Conservation (phyloP, 2,888 invertebrate genomes). For the Drosophila siamana region DNA sequence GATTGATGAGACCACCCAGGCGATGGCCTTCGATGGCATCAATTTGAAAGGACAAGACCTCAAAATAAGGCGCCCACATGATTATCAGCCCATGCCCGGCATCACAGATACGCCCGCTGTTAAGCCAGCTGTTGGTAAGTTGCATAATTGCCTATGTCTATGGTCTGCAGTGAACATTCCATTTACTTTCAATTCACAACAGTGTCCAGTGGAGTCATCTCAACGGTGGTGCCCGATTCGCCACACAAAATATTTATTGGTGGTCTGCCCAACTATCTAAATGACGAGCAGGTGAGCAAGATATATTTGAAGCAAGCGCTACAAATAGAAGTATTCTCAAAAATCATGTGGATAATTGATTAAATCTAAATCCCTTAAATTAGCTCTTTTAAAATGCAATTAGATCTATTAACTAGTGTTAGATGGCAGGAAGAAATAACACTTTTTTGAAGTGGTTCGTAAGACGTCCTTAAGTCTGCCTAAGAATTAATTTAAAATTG, state of each 20-base stretch:
- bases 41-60: conserved; percentile 99
- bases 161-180: neutral
- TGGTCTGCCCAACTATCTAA: conserved; percentile 98
- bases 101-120: conserved; percentile 95
- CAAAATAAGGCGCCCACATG: conserved; percentile 98
- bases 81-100: conserved; percentile 99
- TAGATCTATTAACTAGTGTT: no score
- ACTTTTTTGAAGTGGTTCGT: no score
- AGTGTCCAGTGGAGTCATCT: conserved; percentile 90
- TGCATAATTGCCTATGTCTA: neutral
- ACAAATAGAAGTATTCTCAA: no score
- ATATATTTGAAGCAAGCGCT: no score
- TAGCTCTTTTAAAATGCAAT: no score
- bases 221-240: conserved; percentile 98
- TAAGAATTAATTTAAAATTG: no score
- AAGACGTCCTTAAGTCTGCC: no score
- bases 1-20: conserved; percentile 99
- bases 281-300: conserved; percentile 97
- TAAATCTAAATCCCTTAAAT: no score
- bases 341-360: no score
- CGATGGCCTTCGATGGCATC: conserved; percentile 99
- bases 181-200: neutral
- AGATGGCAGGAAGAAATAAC: no score
- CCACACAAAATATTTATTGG: conserved; percentile 99
- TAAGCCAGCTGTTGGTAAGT: conserved; percentile 91